These are phyloP conservation scores for Lophius americanus DNA, from an alignment of 2,797 vertebrate genomes.

Conservation along the genomic window DNA sequence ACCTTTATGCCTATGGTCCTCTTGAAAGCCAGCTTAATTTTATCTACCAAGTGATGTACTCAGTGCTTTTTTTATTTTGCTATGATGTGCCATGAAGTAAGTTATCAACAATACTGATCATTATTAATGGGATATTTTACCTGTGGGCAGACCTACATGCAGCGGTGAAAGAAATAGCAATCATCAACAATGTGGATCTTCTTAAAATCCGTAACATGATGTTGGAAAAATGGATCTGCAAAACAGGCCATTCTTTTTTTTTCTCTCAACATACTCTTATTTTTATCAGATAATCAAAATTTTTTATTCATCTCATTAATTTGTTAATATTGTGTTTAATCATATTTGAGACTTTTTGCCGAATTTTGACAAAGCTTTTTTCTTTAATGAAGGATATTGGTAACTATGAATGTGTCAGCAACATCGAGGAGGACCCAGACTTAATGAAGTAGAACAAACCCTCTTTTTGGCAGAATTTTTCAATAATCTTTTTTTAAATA, in stretches of 20 bases:
- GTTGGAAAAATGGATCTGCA: slow-evolving; percentile 94
- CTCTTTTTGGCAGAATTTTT: neutral
- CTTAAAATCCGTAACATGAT: slow-evolving; percentile 88
- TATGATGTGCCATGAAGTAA: neutral
- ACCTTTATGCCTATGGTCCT: too few relatives aligned
- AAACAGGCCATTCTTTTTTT: slow-evolving; percentile 70
- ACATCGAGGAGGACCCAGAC: slow-evolving; percentile 86
- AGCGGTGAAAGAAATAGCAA: slow-evolving; percentile 89
- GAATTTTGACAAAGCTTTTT: slow-evolving; percentile 5
- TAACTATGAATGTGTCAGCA: slow-evolving; percentile 77
- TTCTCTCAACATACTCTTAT: neutral
- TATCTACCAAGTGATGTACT: neutral
- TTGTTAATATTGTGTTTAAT: neutral
- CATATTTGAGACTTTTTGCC: neutral
- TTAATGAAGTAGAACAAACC: slow-evolving; percentile 84
- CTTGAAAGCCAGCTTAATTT: too few relatives aligned
- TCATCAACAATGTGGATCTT: slow-evolving; percentile 90
- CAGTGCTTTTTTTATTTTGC: neutral
- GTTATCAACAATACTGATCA: neutral
- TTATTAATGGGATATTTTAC: neutral
- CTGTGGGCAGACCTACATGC: slow-evolving; percentile 86
- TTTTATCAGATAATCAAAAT: neutral
- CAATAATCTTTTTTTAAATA: neutral
- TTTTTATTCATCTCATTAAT: neutral
- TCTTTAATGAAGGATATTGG: slow-evolving; percentile 72